Base-by-base conservation (phyloP, 2,797 vertebrate genomes). In the Peromyscus melanophrys region DNA sequence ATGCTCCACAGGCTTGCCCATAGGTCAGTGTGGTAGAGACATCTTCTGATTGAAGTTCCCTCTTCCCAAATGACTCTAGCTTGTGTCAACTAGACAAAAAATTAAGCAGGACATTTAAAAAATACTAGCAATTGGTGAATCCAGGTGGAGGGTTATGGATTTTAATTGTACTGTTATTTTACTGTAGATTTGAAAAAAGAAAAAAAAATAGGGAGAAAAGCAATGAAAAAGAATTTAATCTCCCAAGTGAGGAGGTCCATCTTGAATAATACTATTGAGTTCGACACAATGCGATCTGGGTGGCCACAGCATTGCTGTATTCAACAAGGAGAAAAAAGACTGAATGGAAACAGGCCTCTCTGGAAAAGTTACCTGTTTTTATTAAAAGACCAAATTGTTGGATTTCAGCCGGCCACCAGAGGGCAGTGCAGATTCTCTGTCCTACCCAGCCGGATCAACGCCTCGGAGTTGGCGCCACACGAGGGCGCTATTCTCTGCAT, bases 401-500 rank as follows among this genome's bases (percentile, higher is more conserved):
- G 0, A 12, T 59, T 25, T 11, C 61, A 10, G 2, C 2, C 43
- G 34, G 6, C 93, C 97, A 73, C 73, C 49, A 97, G 98, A 73
- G 93, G 97, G 97, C 97, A 95, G 95, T 91, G 82, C 69, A 89
- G 92, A 46, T 46, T 82, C 67, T n/a, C 19, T 34, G 59, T 63
- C 46, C 46, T 34, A 31, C 0, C 5, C 17, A 7, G 10, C 49
- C 29, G 0, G 1, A 4, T 0, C 5, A 19, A 31, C 8, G 34
- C n/a, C 16, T 21, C 11, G 0, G 27, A 5, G 25, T 40, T 25
- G 14, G 1, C 6, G 90, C 95, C 98, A 92, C 92, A 16, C 3
- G 96, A 90, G 96, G 96, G 91, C 92, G 57, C 97, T 95, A 19
- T 86, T 92, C 78, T 93, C 92, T 25, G 46, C 82, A n/a, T 40